A percentile compares a stretch with the other conserved stretches of the same genome.
Evolutionary conservation across 2,888 invertebrate species (phyloP).

Genomic region (Mantis religiosa): DNA sequence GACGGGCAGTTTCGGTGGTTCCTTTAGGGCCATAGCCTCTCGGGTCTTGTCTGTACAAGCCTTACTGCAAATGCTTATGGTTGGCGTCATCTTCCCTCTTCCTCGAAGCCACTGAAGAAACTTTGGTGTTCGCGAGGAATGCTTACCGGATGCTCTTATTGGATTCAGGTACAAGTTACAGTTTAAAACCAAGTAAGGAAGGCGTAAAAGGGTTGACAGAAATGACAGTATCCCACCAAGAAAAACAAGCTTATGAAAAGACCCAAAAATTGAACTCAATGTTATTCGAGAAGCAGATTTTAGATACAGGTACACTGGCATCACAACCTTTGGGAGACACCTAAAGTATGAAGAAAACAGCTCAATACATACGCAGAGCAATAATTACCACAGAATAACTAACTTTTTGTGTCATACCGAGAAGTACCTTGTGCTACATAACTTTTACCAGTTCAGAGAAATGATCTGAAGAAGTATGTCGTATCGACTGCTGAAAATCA

Average conservation of each 20-base stretch:
- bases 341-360: no score
- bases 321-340: background rate
- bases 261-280: slow-evolving; percentile 10
- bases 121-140: background rate
- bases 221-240: slow-evolving; percentile 18
- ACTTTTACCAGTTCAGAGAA: slow-evolving; percentile 56
- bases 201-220: background rate
- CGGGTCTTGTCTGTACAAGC: background rate
- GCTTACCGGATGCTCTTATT: background rate
- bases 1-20: background rate
- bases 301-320: slow-evolving; percentile 18
- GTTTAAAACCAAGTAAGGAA: background rate
- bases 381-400: no score
- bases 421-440: slow-evolving; percentile 25
- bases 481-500: slow-evolving; percentile 67
- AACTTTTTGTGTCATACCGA: background rate
- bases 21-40: background rate
- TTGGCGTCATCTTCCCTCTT: slow-evolving; percentile 18
- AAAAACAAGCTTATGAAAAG: slow-evolving; percentile 18
- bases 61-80: slow-evolving; percentile 2
- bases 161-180: slow-evolving; percentile 16
- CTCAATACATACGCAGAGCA: no score
- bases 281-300: slow-evolving; percentile 8
- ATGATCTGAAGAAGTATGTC: slow-evolving; percentile 75
- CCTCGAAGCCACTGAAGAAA: slow-evolving; percentile 11